Base-by-base conservation (phyloP, 2,888 invertebrate genomes). In the Nymphalis polychloros region DNA sequence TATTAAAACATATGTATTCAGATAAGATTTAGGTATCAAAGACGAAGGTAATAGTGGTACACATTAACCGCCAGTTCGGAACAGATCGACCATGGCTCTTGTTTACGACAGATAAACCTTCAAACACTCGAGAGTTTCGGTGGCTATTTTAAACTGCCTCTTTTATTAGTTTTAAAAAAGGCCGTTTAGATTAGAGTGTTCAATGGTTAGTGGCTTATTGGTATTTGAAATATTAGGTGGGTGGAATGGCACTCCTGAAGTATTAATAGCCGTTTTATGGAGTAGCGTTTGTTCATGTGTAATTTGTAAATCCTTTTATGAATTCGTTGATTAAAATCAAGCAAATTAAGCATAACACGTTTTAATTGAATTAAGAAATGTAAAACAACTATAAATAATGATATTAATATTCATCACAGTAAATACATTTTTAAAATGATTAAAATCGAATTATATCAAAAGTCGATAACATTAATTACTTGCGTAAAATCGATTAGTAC, bases 81-180 rank as follows among this genome's bases (percentile, higher is more conserved):
- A 41, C 76, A 76, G 78, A 77, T 78, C 80, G 78, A 81, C 80
- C 84, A 78, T 79, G 80, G 79, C 79, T 84, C 86, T 86, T 90
- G 87, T 90, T 86, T 89, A 85, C 84, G 59, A 75, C 82, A 85
- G 86, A 88, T 88, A 88, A 86, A 77, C 75, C 73, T 77, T 83
- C 75, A 77, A 77, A 78, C 87, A 85, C 89, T 88, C 82, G 87
- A 90, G 85, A 85, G 85, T 86, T 89, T 88, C 89, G 86, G 91
- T 89, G 87, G 92, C 90, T 92, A 91, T 92, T 91, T 91, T 84
- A 84, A 90, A 90, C 89, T 86, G 86, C 83, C 84, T 86, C 83
- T 90, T 91, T 91, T 91, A 92, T 90, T 90, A 89, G 90, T 89
- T 91, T 88, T 88, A 89, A 90, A 92, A 89, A 89, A 85, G 91